phyloP scores from a whole-genome alignment of 1,140 invertebrate genomes.

The Drosophila bocki region DNA sequence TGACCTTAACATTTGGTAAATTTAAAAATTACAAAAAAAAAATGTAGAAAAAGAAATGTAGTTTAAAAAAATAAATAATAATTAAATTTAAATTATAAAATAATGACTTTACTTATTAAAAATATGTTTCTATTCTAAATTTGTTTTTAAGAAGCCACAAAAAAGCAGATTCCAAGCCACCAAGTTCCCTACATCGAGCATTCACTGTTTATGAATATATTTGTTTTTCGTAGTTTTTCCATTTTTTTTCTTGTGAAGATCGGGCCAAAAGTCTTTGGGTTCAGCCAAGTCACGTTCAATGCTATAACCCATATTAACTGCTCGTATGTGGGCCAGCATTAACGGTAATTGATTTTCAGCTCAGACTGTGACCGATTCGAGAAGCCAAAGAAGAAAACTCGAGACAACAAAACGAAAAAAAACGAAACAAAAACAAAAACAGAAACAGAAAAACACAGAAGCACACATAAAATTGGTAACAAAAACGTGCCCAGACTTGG shows the following conservation, averaged over 20 bases:
- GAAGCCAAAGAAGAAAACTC: slow-evolving; percentile 41
- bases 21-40: too few species aligned
- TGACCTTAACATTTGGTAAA: too few species aligned
- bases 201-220: slow-evolving; percentile 5
- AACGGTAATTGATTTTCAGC: slow-evolving; percentile 76
- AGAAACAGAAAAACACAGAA: slow-evolving; percentile 13
- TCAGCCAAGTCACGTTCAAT: slow-evolving; percentile 75
- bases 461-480: slow-evolving; percentile 64
- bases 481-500: slow-evolving; percentile 71
- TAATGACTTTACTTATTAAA: too few species aligned
- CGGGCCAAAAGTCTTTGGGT: slow-evolving; percentile 27
- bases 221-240: not conserved
- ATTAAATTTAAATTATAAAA: too few species aligned
- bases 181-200: not conserved
- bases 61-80: too few species aligned
- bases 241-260: slow-evolving; percentile 23
- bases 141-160: too few species aligned
- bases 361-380: slow-evolving; percentile 40
- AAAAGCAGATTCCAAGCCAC: too few species aligned
- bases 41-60: too few species aligned
- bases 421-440: slow-evolving; percentile 4
- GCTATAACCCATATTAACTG: slow-evolving; percentile 43
- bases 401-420: slow-evolving; percentile 7
- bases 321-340: slow-evolving; percentile 45
- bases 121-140: too few species aligned